Evolutionary conservation across 1,140 invertebrate species (phyloP).

Genomic region (Drosophila lacertosa): DNA sequence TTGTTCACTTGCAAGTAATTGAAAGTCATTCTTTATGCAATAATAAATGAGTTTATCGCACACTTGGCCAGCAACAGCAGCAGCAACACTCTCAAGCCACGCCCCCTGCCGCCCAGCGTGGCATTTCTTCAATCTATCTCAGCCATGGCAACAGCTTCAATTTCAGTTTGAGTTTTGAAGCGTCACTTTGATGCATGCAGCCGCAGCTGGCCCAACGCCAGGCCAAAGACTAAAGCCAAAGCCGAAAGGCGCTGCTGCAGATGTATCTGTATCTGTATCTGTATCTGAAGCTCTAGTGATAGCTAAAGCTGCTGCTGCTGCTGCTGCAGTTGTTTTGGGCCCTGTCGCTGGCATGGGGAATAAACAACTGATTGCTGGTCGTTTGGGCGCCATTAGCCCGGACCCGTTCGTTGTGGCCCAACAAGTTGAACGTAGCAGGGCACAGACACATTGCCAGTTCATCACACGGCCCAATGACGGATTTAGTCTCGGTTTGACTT

Average conservation of each 20-base stretch:
- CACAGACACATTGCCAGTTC: constrained; percentile 80
- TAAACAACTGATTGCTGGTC: constrained; percentile 79
- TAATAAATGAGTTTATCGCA: constrained; percentile 80
- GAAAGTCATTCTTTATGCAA: constrained; percentile 82
- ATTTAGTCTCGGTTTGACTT: constrained; percentile 73
- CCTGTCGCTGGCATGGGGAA: constrained; percentile 35
- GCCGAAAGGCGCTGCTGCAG: constrained; percentile 3
- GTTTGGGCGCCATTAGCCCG: constrained; percentile 75
- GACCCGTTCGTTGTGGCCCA: constrained; percentile 6
- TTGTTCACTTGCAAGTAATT: constrained; percentile 82
- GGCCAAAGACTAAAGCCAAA: constrained; percentile 4
- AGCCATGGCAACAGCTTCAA: constrained; percentile 61
- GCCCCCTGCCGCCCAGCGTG: background rate
- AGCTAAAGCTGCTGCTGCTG: background rate
- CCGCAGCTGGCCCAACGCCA: constrained; percentile 31
- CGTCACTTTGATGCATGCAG: constrained; percentile 79
- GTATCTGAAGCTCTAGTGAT: background rate
- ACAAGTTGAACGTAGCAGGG: constrained; percentile 34
- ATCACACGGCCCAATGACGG: constrained; percentile 70
- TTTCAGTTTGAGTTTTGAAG: constrained; percentile 63
- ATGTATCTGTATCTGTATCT: background rate
- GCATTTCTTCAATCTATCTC: background rate
- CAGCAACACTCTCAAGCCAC: background rate
- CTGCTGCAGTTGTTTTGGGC: constrained; percentile 3
- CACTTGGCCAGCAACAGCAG: constrained; percentile 58